Evolutionary conservation across 2,888 invertebrate genomes (phyloP).

Genomic region (Fabriciana adippe): DNA sequence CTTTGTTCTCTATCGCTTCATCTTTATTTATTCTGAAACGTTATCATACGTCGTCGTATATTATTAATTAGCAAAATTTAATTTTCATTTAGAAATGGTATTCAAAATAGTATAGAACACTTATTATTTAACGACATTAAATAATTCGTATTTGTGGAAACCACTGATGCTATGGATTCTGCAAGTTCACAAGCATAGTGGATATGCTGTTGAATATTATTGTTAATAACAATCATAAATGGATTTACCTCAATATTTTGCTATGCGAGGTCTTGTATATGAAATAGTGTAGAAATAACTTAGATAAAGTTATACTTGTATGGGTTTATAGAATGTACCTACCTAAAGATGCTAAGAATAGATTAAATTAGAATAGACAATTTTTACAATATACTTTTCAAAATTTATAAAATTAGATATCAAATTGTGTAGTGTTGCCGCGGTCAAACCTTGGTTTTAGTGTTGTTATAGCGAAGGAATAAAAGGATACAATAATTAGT

Average conservation of each 20-base stretch:
- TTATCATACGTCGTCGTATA: no score
- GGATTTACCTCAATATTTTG: constrained; percentile 39
- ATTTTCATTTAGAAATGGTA: no score
- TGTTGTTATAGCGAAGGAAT: constrained; percentile 24
- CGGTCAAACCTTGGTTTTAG: constrained; percentile 36
- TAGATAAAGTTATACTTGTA: constrained; percentile 38
- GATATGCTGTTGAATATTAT: constrained; percentile 4
- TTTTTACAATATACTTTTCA: constrained; percentile 36
- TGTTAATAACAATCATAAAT: constrained; percentile 13
- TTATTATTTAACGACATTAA: no score
- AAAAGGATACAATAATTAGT: constrained; percentile 32
- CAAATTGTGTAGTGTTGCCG: constrained; percentile 30
- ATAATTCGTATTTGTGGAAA: no score
- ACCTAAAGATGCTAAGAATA: constrained; percentile 26
- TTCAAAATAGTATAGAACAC: no score
- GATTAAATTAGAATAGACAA: constrained; percentile 39
- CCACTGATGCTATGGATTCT: no score
- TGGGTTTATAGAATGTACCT: constrained; percentile 36
- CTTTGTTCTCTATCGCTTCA: no score
- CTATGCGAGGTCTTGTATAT: constrained; percentile 39
- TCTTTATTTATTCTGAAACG: no score
- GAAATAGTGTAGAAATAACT: constrained; percentile 29
- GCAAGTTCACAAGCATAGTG: no score
- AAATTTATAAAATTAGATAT: constrained; percentile 36
- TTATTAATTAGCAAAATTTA: no score